A percentile compares a stretch with the other conserved stretches of the same genome.
Conservation (phyloP, 1,140 invertebrate genomes). For the Panagrolaimus sp. region DNA sequence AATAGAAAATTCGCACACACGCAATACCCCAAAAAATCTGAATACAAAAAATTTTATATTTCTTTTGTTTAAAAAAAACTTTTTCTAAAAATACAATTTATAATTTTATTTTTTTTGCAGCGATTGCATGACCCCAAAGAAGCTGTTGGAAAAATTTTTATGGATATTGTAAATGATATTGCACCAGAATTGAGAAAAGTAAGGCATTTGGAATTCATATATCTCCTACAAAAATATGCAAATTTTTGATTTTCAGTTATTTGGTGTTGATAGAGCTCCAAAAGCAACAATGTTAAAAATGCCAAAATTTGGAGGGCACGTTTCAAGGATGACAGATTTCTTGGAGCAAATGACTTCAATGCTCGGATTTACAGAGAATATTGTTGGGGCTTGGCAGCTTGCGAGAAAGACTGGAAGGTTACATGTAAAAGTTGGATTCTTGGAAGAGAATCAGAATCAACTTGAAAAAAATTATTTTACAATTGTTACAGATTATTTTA, state of each 20-base stretch:
- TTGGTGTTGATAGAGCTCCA: constrained; percentile 56
- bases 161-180: constrained; percentile 55
- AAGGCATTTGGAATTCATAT: background rate
- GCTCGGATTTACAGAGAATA: constrained; percentile 56
- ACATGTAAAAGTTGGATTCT: constrained; percentile 37
- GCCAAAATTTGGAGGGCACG: constrained; percentile 55
- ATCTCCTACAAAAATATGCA: background rate
- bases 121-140: constrained; percentile 56
- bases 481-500: constrained; percentile 47
- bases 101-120: constrained; percentile 30
- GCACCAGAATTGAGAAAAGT: constrained; percentile 57
- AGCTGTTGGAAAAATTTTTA: constrained; percentile 54
- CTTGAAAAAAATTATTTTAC: constrained; percentile 56
- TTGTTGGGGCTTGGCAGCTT: constrained; percentile 53
- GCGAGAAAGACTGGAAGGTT: constrained; percentile 48
- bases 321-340: constrained; percentile 53
- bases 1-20: no score
- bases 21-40: no score
- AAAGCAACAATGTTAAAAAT: constrained; percentile 54
- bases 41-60: no score
- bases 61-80: no score
- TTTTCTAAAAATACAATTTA: background rate
- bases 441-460: constrained; percentile 54
- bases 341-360: constrained; percentile 56
- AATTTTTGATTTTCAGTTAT: constrained; percentile 40